A percentile compares a stretch with the other conserved stretches of the same genome.
Evolutionary conservation across 2,888 invertebrate species (phyloP).

Genomic region (Ornithoptera priamus): DNA sequence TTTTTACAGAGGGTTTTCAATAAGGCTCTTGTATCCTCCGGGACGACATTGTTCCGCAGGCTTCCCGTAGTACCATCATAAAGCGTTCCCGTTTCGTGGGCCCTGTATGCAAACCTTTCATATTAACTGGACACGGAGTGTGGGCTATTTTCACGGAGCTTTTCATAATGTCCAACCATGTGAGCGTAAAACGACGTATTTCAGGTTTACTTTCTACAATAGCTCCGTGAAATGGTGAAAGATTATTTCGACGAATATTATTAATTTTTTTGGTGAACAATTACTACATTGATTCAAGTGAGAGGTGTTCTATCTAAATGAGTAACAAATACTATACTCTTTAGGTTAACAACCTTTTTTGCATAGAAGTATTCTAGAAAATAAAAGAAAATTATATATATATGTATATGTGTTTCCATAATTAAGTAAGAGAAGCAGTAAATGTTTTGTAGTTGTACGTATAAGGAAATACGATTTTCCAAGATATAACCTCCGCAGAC

Average conservation of each 20-base stretch:
- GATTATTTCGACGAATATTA: not conserved
- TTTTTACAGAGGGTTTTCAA: constrained; percentile 58
- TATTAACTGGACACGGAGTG: constrained; percentile 23
- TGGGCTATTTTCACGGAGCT: constrained; percentile 8
- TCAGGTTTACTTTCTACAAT: not conserved
- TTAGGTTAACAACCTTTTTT: too few relatives aligned
- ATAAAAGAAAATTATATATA: not conserved
- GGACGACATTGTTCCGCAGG: constrained; percentile 54
- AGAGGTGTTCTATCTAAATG: not conserved
- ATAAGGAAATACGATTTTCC: constrained; percentile 54
- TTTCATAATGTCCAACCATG: constrained; percentile 1
- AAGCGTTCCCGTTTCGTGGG: constrained; percentile 39
- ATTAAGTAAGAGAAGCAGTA: not conserved
- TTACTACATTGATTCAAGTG: not conserved
- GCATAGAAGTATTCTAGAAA: not conserved
- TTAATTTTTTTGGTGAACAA: not conserved
- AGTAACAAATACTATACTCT: not conserved
- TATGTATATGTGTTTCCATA: not conserved
- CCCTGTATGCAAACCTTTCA: constrained; percentile 37
- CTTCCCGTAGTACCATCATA: constrained; percentile 45
- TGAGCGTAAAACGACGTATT: not conserved
- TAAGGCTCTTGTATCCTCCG: constrained; percentile 49
- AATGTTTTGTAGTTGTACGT: constrained; percentile 17
- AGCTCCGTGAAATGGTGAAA: not conserved
- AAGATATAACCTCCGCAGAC: constrained; percentile 51